Conservation (phyloP, 2,113 vertebrate species). For the Phrynosoma blainvillii region DNA sequence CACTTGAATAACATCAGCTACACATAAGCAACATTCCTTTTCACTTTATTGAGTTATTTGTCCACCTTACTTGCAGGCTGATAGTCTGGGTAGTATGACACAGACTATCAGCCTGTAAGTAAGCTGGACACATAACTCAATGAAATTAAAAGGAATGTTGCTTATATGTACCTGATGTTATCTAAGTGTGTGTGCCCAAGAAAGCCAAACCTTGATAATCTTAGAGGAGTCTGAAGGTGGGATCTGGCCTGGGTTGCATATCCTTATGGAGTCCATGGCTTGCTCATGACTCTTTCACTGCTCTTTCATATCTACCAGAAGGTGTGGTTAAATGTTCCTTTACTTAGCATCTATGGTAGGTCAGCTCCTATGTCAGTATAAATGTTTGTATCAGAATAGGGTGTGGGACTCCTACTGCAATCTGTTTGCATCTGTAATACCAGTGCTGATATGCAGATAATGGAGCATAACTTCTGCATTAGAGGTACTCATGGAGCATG, state of each 20-base stretch:
- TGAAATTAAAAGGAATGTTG: no score
- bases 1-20: not conserved
- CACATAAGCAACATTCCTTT: not conserved
- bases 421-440: not conserved
- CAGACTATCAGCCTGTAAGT: no score
- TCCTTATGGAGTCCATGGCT: not conserved
- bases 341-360: not conserved
- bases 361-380: not conserved
- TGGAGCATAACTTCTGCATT: not conserved
- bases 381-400: not conserved
- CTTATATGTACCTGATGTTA: no score
- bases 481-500: not conserved
- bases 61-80: no score
- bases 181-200: no score
- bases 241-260: not conserved
- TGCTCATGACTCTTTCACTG: not conserved
- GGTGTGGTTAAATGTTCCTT: not conserved
- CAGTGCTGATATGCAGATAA: not conserved
- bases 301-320: not conserved
- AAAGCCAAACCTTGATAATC: no score
- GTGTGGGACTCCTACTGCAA: not conserved
- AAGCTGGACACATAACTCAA: no score
- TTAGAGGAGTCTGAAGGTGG: not conserved
- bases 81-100: no score
- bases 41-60: no score